Conservation (phyloP, 2,888 invertebrate species). For the Hemaris fuciformis region DNA sequence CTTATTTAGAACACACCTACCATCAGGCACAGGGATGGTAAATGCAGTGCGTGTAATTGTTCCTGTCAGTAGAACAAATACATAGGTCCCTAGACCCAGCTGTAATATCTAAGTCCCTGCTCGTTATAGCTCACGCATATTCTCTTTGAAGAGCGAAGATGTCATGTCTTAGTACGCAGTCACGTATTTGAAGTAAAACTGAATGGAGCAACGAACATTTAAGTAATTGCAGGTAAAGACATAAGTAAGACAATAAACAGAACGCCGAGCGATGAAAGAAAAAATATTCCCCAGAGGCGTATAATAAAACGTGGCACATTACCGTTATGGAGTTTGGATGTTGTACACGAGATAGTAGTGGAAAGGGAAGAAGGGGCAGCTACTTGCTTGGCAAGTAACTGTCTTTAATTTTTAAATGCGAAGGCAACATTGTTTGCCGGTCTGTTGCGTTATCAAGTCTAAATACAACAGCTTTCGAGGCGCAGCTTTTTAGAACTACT, state of each 20-base stretch:
- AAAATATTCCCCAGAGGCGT: constrained; percentile 15
- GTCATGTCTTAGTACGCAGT: background rate
- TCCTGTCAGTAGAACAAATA: too few relatives aligned
- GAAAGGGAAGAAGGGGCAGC: background rate
- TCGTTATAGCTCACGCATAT: background rate
- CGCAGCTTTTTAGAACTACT: too few relatives aligned
- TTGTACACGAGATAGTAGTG: background rate
- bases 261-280: constrained; percentile 11
- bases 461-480: too few relatives aligned
- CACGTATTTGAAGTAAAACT: background rate
- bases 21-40: too few relatives aligned
- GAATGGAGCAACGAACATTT: background rate
- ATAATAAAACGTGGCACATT: constrained; percentile 15
- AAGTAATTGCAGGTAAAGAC: background rate
- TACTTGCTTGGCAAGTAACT: background rate
- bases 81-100: too few relatives aligned
- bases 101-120: too few relatives aligned
- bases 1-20: too few relatives aligned
- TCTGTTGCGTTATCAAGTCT: too few relatives aligned
- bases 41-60: background rate
- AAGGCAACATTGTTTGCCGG: too few relatives aligned
- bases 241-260: constrained; percentile 9
- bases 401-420: background rate
- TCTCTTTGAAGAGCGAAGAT: background rate
- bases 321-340: background rate